Evolutionary conservation across 2,113 vertebrate genomes (phyloP), one percentile per base, ranked within the genome.

Genomic region (Crotalus helleri): DNA sequence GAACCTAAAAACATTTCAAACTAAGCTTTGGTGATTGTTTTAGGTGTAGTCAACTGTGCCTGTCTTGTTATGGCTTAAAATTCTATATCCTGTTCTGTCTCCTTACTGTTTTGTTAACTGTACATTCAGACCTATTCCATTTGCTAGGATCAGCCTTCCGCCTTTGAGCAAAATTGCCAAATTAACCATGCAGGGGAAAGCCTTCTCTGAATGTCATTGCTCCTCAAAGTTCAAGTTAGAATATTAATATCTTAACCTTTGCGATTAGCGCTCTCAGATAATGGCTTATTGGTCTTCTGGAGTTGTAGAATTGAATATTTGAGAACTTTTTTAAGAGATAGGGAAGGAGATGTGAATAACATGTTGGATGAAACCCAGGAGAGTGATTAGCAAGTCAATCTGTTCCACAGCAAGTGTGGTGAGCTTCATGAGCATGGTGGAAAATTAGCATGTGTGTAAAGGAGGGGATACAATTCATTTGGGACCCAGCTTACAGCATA

Each of bases 221-320:
- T 58, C 91, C 95, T 96, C 94, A 93, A 95, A 95, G 95, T 91
- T 91, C 74, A n/a, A 94, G 87, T 92, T 51, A 61, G 95, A 90
- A 95, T 95, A 95, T 85, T 95, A 95, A 95, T 91, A 92, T 95
- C 95, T 95, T 96, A 95, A 89, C 95, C 94, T 95, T 93, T 93
- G 95, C 91, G 94, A 94, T 96, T 95, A 95, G 93, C 29, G 33
- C 93, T 97, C 95, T 95, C 91, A 95, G 89, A 39, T 21, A 58
- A 86, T 10, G 61, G 89, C 95, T 94, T 87, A 92, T 61, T 7
- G 33, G 95, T 93, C 92, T 91, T 57, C 33, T 90, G 91, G 92
- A 89, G 94, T 92, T 94, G 92, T 89, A 49, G 95, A 94, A 96
- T 46, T 91, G 51, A 46, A 46, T 0, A 23, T 93, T 95, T 95